Evolutionary conservation across 2,888 invertebrate genomes (phyloP).

Genomic region (Ethmia dodecea): DNA sequence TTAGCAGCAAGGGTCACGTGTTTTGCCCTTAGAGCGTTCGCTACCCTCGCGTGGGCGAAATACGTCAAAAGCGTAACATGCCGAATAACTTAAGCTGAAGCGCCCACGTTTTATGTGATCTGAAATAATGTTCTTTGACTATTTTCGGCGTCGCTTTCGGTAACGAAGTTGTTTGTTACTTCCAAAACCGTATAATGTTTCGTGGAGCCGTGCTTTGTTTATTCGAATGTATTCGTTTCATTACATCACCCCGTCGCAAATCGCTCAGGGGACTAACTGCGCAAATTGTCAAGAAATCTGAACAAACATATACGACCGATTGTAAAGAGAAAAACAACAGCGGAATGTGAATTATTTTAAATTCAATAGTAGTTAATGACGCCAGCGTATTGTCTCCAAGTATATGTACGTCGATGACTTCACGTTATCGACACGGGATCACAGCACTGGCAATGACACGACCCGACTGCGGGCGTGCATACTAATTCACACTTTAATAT

Average conservation of each 20-base stretch:
- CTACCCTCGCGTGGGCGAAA: constrained; percentile 33
- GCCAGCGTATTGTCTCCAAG: constrained; percentile 36
- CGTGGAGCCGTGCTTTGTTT: too few species aligned
- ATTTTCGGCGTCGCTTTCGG: constrained; percentile 25
- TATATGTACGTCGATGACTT: constrained; percentile 46
- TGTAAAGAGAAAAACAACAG: constrained; percentile 45
- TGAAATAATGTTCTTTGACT: constrained; percentile 25
- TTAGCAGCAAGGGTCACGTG: constrained; percentile 35
- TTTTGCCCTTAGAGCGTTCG: constrained; percentile 25
- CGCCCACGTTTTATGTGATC: constrained; percentile 30
- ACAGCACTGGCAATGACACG: constrained; percentile 47
- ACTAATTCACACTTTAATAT: constrained; percentile 17
- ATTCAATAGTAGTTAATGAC: constrained; percentile 44
- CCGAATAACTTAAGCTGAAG: constrained; percentile 27
- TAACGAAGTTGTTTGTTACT: constrained; percentile 20
- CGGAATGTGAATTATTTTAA: constrained; percentile 42
- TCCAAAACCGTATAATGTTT: too few species aligned
- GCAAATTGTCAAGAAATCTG: constrained; percentile 61
- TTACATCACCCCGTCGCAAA: constrained; percentile 49
- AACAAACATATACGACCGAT: constrained; percentile 49
- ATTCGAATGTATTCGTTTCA: constrained; percentile 17
- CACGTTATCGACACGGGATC: constrained; percentile 40
- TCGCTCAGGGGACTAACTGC: constrained; percentile 42
- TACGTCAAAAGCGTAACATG: constrained; percentile 33
- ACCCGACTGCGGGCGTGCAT: constrained; percentile 27